Conservation (phyloP, 1,140 invertebrate genomes). For the Drosophila ficusphila region DNA sequence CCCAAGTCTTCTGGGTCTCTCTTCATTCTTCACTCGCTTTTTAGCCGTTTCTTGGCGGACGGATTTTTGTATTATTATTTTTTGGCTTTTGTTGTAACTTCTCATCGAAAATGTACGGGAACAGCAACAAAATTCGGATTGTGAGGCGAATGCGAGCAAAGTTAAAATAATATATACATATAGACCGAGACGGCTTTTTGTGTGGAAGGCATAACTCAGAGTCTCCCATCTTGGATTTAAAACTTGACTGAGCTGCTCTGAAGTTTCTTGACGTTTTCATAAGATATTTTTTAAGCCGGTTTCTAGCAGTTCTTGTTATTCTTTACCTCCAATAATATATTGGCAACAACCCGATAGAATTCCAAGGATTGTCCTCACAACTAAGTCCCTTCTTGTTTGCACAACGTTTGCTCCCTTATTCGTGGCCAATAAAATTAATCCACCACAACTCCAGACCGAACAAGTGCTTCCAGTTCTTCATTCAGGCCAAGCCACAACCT, state of each 20-base stretch:
- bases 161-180: constrained; percentile 39
- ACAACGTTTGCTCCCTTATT: neutral
- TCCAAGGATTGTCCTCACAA: neutral
- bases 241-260: constrained; percentile 31
- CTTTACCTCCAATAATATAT: too few relatives aligned
- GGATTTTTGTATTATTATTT: neutral
- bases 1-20: constrained; percentile 1
- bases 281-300: constrained; percentile 50
- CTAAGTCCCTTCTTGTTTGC: neutral
- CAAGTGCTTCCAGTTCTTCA: constrained; percentile 55
- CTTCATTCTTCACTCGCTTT: constrained; percentile 16
- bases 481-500: constrained; percentile 18
- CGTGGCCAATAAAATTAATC: constrained; percentile 15
- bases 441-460: constrained; percentile 28
- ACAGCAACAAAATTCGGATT: constrained; percentile 30
- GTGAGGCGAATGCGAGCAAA: constrained; percentile 48
- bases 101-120: constrained; percentile 60
- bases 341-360: too few relatives aligned
- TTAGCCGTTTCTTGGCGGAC: constrained; percentile 6
- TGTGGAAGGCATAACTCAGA: neutral
- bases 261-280: constrained; percentile 39
- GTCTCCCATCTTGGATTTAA: constrained; percentile 28
- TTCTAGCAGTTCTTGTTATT: constrained; percentile 30
- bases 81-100: constrained; percentile 71
- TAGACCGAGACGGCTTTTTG: neutral